phyloP scores from a whole-genome alignment of 2,888 invertebrate genomes.

The Onthophagus sagittarius region DNA sequence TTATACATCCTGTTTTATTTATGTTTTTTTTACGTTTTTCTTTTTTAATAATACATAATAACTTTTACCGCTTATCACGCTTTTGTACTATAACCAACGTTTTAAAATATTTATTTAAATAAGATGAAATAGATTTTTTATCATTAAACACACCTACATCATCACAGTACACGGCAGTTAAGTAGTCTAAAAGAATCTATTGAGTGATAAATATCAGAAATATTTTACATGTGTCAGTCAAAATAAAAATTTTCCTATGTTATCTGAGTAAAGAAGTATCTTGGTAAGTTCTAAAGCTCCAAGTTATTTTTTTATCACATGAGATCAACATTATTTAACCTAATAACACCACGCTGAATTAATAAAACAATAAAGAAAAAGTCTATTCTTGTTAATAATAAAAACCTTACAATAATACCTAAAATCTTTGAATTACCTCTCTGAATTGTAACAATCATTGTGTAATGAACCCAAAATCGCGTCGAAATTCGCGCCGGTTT shows the following conservation, averaged over 20 bases:
- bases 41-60: background rate
- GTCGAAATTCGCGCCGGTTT: conserved; percentile 28
- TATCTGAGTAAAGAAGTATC: background rate
- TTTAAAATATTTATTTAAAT: background rate
- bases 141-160: background rate
- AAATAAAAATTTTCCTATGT: background rate
- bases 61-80: background rate
- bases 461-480: conserved; percentile 32
- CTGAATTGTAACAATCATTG: conserved; percentile 19
- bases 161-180: background rate
- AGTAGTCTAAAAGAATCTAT: background rate
- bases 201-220: background rate
- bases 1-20: background rate
- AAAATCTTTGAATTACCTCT: background rate
- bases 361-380: background rate
- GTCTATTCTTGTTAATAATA: background rate
- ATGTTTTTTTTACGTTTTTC: background rate
- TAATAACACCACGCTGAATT: background rate
- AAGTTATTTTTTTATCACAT: background rate
- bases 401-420: background rate
- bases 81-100: background rate
- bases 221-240: background rate
- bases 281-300: background rate
- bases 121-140: background rate
- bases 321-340: conserved; percentile 3